Evolutionary conservation across 2,888 invertebrate species (phyloP).

Genomic region (Xanthorhoe designata): DNA sequence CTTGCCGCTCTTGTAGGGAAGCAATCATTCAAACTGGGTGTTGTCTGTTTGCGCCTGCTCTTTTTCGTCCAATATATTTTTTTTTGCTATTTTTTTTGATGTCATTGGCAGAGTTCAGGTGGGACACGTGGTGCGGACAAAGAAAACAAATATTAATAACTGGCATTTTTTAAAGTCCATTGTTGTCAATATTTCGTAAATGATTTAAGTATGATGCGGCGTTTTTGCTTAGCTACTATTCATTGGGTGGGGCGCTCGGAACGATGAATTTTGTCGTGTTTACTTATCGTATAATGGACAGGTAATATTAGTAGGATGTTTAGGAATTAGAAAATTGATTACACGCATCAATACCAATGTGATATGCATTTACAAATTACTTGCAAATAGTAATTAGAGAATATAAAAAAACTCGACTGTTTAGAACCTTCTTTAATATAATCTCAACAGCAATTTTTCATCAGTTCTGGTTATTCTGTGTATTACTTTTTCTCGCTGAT

Average conservation of each 20-base stretch:
- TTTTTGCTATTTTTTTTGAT: slow-evolving; percentile 77
- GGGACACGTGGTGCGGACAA: slow-evolving; percentile 83
- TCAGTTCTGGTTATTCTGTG: too few relatives aligned
- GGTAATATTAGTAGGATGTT: slow-evolving; percentile 63
- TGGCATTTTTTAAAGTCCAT: slow-evolving; percentile 84
- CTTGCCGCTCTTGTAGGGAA: slow-evolving; percentile 85
- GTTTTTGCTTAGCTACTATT: slow-evolving; percentile 68
- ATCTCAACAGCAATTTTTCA: too few relatives aligned
- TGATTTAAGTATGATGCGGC: slow-evolving; percentile 82
- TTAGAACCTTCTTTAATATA: too few relatives aligned
- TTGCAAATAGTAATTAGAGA: too few relatives aligned
- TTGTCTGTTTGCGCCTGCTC: slow-evolving; percentile 85
- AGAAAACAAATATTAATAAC: slow-evolving; percentile 85
- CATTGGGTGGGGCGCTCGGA: slow-evolving; percentile 69
- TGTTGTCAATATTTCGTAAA: slow-evolving; percentile 85
- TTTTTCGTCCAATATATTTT: slow-evolving; percentile 74
- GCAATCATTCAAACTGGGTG: slow-evolving; percentile 85
- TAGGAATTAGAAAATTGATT: slow-evolving; percentile 25
- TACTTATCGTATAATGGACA: slow-evolving; percentile 82
- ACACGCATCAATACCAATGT: slow-evolving; percentile 41
- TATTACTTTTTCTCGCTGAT: too few relatives aligned
- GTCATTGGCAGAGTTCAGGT: slow-evolving; percentile 84
- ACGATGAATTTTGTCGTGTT: slow-evolving; percentile 73
- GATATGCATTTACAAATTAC: neutral
- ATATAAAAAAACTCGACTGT: too few relatives aligned